These are phyloP conservation scores for Anadara kagoshimensis DNA, from an alignment of 1,140 invertebrate species.

Conservation along the genomic window DNA sequence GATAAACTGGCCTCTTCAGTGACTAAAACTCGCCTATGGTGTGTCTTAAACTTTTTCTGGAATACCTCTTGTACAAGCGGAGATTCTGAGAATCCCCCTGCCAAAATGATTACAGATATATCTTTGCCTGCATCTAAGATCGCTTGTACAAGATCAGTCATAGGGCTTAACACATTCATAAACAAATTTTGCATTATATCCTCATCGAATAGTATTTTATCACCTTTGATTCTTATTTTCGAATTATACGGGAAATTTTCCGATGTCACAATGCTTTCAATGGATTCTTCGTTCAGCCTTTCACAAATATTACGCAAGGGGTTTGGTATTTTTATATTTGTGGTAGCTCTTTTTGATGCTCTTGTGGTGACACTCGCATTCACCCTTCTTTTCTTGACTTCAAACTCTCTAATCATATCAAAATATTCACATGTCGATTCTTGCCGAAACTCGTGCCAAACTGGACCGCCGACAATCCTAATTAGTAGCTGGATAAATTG, in stretches of 20 bases:
- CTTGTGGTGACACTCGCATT: too few relatives aligned
- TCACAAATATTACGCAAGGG: too few relatives aligned
- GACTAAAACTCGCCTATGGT: neutral
- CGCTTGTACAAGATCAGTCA: conserved; percentile 2
- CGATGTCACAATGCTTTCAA: neutral
- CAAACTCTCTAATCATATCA: conserved; percentile 20
- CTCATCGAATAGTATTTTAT: conserved; percentile 26
- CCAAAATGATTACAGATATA: conserved; percentile 17
- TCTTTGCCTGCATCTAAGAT: conserved; percentile 3
- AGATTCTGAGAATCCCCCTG: conserved; percentile 34
- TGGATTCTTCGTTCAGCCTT: neutral
- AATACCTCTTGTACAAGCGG: conserved; percentile 9
- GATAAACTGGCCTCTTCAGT: conserved; percentile 14
- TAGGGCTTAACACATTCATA: conserved; percentile 1
- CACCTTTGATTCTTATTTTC: neutral
- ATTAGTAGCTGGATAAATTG: neutral
- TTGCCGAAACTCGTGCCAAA: neutral
- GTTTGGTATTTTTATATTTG: neutral
- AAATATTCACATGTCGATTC: conserved; percentile 10
- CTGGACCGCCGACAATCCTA: neutral
- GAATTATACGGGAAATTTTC: neutral
- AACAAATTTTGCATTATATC: conserved; percentile 21
- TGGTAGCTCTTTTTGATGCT: neutral
- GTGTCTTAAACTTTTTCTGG: neutral
- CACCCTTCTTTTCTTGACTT: conserved; percentile 18